Percentiles rank a stretch among this genome's conserved stretches.
These are phyloP conservation scores for Pachyseris speciosa DNA, from an alignment of 64 coral and sea anemone species.

Conservation along the genomic window DNA sequence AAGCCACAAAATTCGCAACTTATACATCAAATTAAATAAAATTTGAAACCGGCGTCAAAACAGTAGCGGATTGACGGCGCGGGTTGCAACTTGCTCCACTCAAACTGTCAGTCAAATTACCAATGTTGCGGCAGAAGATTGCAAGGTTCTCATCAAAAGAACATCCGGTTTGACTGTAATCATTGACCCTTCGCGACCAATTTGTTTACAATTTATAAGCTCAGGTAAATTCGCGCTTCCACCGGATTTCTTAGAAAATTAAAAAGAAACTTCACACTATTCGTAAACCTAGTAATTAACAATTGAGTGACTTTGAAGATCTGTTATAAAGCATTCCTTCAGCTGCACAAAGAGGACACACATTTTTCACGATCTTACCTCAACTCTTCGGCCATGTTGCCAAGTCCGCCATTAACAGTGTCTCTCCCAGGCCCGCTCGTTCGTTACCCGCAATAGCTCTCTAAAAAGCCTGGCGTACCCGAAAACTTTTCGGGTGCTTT, in stretches of 20 bases:
- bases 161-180: no score
- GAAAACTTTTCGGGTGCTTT: no score
- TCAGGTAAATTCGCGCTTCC: not conserved
- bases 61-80: no score
- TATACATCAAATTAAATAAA: no score
- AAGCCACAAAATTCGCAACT: no score
- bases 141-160: no score
- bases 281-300: not conserved
- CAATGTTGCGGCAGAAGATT: no score
- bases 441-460: not conserved
- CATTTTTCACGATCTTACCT: not conserved
- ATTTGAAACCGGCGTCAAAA: no score
- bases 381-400: not conserved
- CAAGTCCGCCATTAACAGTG: not conserved
- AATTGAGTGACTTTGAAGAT: not conserved
- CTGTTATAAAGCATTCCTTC: not conserved
- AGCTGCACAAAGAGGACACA: not conserved
- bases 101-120: no score
- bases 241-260: not conserved
- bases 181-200: not conserved
- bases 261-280: not conserved
- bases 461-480: no score
- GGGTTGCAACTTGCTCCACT: no score
- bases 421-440: not conserved
- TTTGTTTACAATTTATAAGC: constrained; percentile 9